These are phyloP conservation scores for Panagrolaimus sp. DNA, from an alignment of 1,140 invertebrate species.

Conservation along the genomic window DNA sequence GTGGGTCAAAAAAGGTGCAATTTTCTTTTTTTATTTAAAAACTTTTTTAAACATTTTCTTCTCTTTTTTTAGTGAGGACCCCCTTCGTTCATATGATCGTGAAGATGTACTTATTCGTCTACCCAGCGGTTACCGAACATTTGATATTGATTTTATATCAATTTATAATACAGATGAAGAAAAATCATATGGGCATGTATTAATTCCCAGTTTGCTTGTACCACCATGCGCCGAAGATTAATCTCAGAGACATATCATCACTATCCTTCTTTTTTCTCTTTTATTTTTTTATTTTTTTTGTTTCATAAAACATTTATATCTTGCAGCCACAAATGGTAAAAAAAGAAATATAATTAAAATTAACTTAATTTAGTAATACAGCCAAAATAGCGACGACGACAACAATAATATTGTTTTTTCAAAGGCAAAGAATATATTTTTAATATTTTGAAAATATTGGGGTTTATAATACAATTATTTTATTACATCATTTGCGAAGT, in stretches of 20 bases:
- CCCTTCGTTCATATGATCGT: constrained; percentile 38
- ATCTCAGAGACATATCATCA: neutral
- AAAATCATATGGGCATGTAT: constrained; percentile 47
- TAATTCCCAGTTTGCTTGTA: constrained; percentile 48
- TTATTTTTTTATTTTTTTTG: no score
- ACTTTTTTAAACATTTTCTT: constrained; percentile 18
- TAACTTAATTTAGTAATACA: neutral
- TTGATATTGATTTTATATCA: constrained; percentile 53
- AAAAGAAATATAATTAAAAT: neutral
- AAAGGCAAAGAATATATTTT: no score
- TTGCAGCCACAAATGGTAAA: no score
- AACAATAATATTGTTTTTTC: no score
- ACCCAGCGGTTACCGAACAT: constrained; percentile 45
- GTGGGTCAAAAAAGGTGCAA: constrained; percentile 41
- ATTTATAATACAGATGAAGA: constrained; percentile 52
- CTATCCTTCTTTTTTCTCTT: no score
- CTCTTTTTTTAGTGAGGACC: constrained; percentile 40
- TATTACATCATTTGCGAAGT: neutral
- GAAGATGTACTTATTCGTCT: constrained; percentile 51
- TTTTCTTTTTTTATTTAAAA: neutral
- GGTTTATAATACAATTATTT: no score
- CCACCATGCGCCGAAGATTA: constrained; percentile 50
- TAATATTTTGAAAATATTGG: no score
- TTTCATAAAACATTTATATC: no score
- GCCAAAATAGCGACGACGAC: neutral